These are phyloP conservation scores for Dendronephthya gigantea DNA, from an alignment of 64 coral and sea anemone species.

Conservation along the genomic window DNA sequence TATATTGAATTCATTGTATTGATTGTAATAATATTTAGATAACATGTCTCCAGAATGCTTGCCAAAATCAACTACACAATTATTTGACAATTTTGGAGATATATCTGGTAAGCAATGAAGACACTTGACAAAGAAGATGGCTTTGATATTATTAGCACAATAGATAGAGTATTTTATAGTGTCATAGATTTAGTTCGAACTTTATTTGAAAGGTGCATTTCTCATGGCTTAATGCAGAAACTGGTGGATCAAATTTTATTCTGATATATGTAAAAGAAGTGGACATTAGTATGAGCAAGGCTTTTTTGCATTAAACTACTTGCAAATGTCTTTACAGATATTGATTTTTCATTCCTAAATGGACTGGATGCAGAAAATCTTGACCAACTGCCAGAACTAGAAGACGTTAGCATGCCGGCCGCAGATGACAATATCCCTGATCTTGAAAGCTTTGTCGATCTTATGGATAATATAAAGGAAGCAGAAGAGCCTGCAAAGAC, in stretches of 20 bases:
- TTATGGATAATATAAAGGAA: neutral
- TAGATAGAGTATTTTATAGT: too few species aligned
- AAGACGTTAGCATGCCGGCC: neutral
- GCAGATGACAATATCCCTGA: neutral
- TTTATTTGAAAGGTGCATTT: too few species aligned
- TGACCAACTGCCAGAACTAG: neutral
- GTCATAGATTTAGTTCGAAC: too few species aligned
- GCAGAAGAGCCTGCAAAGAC: neutral
- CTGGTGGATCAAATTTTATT: too few species aligned
- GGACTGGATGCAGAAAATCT: neutral
- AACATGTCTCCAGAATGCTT: neutral
- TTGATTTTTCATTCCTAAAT: neutral
- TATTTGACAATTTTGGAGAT: neutral
- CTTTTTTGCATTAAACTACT: neutral
- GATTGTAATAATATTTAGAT: too few species aligned
- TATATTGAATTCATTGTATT: too few species aligned
- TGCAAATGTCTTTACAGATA: neutral
- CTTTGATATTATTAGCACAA: too few species aligned
- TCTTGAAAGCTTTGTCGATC: constrained; percentile 6
- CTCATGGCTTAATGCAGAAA: too few species aligned
- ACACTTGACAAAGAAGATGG: too few species aligned
- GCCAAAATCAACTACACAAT: neutral
- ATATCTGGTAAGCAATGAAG: neutral
- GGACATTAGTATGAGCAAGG: neutral
- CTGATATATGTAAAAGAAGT: too few species aligned